Base-by-base conservation (phyloP, 2,113 vertebrate species). In the Chrysemys picta region DNA sequence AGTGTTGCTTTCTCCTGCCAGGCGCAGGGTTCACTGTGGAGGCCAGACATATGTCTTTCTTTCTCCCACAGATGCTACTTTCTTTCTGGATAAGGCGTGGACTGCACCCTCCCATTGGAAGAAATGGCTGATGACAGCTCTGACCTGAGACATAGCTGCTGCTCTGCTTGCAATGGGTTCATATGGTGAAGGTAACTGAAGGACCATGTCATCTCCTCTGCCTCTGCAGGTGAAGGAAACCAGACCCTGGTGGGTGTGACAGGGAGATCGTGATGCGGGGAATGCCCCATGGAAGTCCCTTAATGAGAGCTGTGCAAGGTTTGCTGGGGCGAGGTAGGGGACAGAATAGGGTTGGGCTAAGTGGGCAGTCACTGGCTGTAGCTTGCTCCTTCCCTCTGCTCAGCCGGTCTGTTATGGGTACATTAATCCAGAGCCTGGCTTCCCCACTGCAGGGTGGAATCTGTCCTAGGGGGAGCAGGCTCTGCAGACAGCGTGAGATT, bases 41-140 rank as follows among this genome's bases (percentile, higher is more conserved):
- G 97, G 97, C 94, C 95, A 98, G 97, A 97, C 96, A 93, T 96
- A 95, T 87, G 92, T 97, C 83, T 84, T 62, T 57, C 96, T 97
- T 91, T 94, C 76, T 69, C 93, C 90, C 93, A 84, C 96, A 97
- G 96, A 94, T 89, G 94, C 94, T 97, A 76, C 95, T 97, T 93
- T 79, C 87, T 91, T 96, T 92, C 86, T 90, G 57, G 92, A 97
- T 91, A 87, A 79, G 90, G 92, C 97, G 93, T 95, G 84, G 91
- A 86, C 80, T 90, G 89, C 80, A 1, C 91, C 89, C 85, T 97
- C 82, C 80, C 69, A 54, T 79, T 96, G 82, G 76, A 96, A 91
- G 87, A 92, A 56, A 59, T 69, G 88, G 85, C 85, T 94, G 95
- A 94, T 10, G 84, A 92, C 90, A 88, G 94, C 82, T 92, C 80